phyloP scores from a whole-genome alignment of 2,888 invertebrate genomes.

The Allophyes oxyacanthae region DNA sequence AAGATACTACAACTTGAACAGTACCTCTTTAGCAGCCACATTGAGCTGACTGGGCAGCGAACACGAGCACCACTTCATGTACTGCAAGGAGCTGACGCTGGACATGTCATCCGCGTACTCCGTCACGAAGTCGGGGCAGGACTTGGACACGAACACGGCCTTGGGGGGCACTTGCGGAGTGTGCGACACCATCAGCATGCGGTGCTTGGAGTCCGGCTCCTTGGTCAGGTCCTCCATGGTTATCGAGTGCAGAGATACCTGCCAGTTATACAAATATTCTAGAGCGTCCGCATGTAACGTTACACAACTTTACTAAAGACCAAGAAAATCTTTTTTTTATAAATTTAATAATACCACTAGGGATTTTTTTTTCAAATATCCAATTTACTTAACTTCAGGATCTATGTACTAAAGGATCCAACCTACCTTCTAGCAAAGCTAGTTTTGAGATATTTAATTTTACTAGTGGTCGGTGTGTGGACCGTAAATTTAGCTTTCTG shows the following conservation, averaged over 20 bases:
- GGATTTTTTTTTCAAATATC: no score
- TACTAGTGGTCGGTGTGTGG: no score
- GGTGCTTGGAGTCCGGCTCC: slow-evolving; percentile 93
- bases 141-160: slow-evolving; percentile 92
- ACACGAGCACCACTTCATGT: slow-evolving; percentile 48
- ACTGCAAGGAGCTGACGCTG: slow-evolving; percentile 49
- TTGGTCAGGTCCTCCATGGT: slow-evolving; percentile 97
- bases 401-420: no score
- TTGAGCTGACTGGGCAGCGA: slow-evolving; percentile 76
- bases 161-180: slow-evolving; percentile 81
- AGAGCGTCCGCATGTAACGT: no score
- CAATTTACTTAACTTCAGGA: no score
- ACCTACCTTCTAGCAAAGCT: no score
- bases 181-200: slow-evolving; percentile 95
- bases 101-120: slow-evolving; percentile 57
- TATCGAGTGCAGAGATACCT: slow-evolving; percentile 95
- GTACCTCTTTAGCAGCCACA: slow-evolving; percentile 66
- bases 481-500: no score
- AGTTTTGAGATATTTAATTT: no score
- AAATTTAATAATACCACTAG: no score
- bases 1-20: no score
- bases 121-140: slow-evolving; percentile 93
- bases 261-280: slow-evolving; percentile 1
- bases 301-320: no score
- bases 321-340: no score